Evolutionary conservation across 1,140 invertebrate genomes (phyloP).

Genomic region (Anastrepha ludens): DNA sequence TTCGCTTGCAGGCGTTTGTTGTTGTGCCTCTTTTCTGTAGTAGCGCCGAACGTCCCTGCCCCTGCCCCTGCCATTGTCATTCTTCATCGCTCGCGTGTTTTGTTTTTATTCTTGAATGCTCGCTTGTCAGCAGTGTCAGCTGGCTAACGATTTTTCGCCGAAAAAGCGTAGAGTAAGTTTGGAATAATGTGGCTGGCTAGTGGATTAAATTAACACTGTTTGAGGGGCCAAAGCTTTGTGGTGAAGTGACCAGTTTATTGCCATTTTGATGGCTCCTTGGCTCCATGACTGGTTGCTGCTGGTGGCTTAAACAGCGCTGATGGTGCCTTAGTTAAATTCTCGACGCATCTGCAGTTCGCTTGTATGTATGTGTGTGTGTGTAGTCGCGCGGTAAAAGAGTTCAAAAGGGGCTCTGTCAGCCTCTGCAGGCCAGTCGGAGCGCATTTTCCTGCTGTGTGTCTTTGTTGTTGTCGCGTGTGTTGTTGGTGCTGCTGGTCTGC

Average conservation of each 20-base stretch:
- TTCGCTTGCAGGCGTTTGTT: not conserved
- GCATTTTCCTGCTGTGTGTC: constrained; percentile 17
- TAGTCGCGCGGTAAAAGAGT: not conserved
- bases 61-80: not conserved
- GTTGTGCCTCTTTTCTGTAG: constrained; percentile 25
- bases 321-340: not conserved
- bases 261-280: constrained; percentile 13
- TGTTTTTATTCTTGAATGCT: constrained; percentile 51
- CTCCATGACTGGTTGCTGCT: not conserved
- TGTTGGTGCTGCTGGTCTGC: not conserved
- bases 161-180: constrained; percentile 11
- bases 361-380: not conserved
- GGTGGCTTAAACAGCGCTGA: not conserved
- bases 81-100: not conserved
- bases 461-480: constrained; percentile 50
- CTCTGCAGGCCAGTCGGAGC: not conserved
- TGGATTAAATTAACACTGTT: not conserved
- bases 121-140: not conserved
- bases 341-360: constrained; percentile 10
- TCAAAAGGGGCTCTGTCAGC: constrained; percentile 12
- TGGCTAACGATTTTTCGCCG: constrained; percentile 70
- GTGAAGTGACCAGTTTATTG: constrained; percentile 43
- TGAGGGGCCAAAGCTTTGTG: not conserved
- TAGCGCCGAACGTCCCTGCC: constrained; percentile 58
- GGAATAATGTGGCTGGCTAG: not conserved